A percentile compares a stretch with the other conserved stretches of the same genome.
These are phyloP conservation scores for Sigmodon hispidus DNA, from an alignment of 2,113 vertebrate species.

Conservation along the genomic window DNA sequence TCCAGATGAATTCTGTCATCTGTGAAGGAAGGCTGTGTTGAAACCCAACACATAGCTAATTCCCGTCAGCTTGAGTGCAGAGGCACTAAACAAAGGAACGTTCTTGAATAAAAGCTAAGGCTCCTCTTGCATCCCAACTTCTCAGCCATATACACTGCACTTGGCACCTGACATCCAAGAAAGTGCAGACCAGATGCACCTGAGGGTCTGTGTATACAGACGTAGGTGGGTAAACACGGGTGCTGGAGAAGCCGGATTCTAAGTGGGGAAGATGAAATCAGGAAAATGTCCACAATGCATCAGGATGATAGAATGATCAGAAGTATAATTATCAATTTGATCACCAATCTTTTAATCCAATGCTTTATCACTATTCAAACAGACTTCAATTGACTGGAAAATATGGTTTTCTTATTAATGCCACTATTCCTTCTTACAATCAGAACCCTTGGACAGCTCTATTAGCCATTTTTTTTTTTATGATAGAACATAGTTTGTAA, in stretches of 20 bases:
- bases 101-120: not conserved
- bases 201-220: not conserved
- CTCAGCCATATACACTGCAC: not conserved
- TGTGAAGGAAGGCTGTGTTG: not conserved
- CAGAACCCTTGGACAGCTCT: not conserved
- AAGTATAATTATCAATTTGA: not conserved
- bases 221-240: not conserved
- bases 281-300: not conserved
- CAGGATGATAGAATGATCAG: not conserved
- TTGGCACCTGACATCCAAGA: not conserved
- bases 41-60: not conserved
- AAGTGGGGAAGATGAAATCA: not conserved
- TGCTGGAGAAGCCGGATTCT: not conserved
- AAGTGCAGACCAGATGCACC: not conserved
- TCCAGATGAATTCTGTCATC: not conserved
- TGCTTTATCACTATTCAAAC: not conserved
- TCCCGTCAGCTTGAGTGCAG: not conserved
- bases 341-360: not conserved
- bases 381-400: not conserved
- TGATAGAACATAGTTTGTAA: not conserved
- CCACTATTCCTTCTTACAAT: not conserved
- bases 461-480: constrained; percentile 15
- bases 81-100: not conserved
- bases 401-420: not conserved
- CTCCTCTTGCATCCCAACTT: not conserved